Evolutionary conservation across 2,888 invertebrate species (phyloP), one percentile per base, ranked within the genome.

Genomic region (Periphyllus acericola): DNA sequence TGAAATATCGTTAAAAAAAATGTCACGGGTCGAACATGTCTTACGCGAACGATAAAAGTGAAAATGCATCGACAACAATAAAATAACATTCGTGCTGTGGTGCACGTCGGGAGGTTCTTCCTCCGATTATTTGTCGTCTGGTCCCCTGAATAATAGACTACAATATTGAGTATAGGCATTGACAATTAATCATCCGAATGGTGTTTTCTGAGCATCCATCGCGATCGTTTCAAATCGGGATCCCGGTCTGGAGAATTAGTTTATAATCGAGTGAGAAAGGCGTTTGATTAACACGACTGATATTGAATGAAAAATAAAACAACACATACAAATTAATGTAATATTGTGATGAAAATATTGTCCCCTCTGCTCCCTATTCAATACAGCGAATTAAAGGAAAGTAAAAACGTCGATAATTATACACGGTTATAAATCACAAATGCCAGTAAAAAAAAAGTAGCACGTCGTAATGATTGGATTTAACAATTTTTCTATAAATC

Each of bases 41-140:
- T 3, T 60, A 52, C n/a, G 55, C 19, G 29, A 68, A 46, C n/a
- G 32, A 78, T 78, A 66, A 68, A 78, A 78, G 76, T 68, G 84
- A 85, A 85, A 85, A 78, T 32, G n/a, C 36, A 60, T 68, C 29
- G 40, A 75, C 11, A 32, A 60, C n/a, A 32, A 74, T 40, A 55
- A 19, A 32, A 55, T 40, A 55, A 55, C 21, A 55, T 14, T 17
- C 60, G 29, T 76, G 84, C 40, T 34, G 46, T 36, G n/a, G 40
- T 14, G 34, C 82, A 25, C 78, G 8, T 68, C 34, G n/a, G 68
- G 84, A 25, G 84, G 78, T 85, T 85, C 68, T 85, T 85, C 46
- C 34, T 46, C 6, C 76, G 19, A 52, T 78, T 40, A 74, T 55
- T 75, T n/a, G n/a, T 75, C 46, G 14, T n/a, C 75, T 40, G 17